Conservation (phyloP, 2,888 invertebrate genomes). For the Pammene fasciana region DNA sequence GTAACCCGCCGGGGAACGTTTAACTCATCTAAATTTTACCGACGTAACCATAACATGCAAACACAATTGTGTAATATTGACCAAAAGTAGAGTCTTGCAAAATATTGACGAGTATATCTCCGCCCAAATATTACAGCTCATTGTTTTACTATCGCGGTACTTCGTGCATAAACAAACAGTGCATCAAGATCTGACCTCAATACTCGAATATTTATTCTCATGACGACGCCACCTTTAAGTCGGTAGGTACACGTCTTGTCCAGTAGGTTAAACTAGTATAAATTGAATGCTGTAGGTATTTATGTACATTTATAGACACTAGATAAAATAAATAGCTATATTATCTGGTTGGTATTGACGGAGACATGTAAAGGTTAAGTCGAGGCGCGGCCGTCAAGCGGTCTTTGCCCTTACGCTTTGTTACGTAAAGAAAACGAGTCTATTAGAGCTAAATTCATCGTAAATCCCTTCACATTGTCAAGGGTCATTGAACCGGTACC, state of each 20-base stretch:
- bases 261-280: constrained; percentile 55
- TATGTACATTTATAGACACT: constrained; percentile 39
- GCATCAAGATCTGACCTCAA: constrained; percentile 72
- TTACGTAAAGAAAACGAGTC: constrained; percentile 72
- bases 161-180: constrained; percentile 64
- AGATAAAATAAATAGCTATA: constrained; percentile 24
- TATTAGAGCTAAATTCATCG: constrained; percentile 60
- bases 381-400: constrained; percentile 59
- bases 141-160: constrained; percentile 61
- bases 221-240: constrained; percentile 51
- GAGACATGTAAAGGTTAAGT: constrained; percentile 45
- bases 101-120: constrained; percentile 55
- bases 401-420: constrained; percentile 65
- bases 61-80: constrained; percentile 58
- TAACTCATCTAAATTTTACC: constrained; percentile 11
- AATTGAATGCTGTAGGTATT: constrained; percentile 52
- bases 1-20: too few species aligned
- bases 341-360: constrained; percentile 36
- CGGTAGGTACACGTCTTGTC: constrained; percentile 51
- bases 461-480: constrained; percentile 77
- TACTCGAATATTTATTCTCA: constrained; percentile 68
- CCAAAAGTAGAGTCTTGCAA: constrained; percentile 56
- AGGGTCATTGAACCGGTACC: constrained; percentile 77
- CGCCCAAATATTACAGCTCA: constrained; percentile 69
- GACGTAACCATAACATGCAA: constrained; percentile 12